These are phyloP conservation scores for Isichthys henryi DNA, from an alignment of 2,113 vertebrate genomes.

Conservation along the genomic window DNA sequence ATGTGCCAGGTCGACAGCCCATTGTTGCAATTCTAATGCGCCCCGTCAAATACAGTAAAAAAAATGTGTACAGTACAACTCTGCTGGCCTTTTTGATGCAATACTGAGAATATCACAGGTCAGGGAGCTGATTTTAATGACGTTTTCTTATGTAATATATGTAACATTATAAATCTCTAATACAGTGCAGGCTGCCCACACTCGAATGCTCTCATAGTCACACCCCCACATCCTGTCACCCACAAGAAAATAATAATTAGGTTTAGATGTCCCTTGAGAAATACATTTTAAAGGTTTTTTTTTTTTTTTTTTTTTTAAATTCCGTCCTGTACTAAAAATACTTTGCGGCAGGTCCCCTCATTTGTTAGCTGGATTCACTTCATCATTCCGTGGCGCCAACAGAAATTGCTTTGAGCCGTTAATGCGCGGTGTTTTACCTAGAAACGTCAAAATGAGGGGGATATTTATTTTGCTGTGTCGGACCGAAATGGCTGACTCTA, in stretches of 20 bases:
- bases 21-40: conserved; percentile 1
- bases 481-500: conserved; percentile 48
- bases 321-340: conserved; percentile 55
- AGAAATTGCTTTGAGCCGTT: conserved; percentile 64
- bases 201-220: conserved; percentile 19
- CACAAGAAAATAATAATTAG: conserved; percentile 48
- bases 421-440: conserved; percentile 56
- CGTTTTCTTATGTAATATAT: not conserved
- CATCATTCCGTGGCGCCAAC: conserved; percentile 64
- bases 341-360: conserved; percentile 52
- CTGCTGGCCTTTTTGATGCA: not conserved
- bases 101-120: not conserved
- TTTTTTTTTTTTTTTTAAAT: conserved; percentile 31
- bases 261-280: conserved; percentile 54
- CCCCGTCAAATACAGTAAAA: not conserved
- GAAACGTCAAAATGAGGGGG: conserved; percentile 62
- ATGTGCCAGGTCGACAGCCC: not conserved
- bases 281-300: conserved; percentile 60
- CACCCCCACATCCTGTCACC: conserved; percentile 16
- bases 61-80: not conserved
- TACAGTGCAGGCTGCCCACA: conserved; percentile 19
- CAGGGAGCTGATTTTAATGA: conserved; percentile 29
- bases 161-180: conserved; percentile 9
- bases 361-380: conserved; percentile 72
- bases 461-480: conserved; percentile 63